These are phyloP conservation scores for Isurus oxyrinchus DNA, from an alignment of 2,113 vertebrate species.

Conservation along the genomic window DNA sequence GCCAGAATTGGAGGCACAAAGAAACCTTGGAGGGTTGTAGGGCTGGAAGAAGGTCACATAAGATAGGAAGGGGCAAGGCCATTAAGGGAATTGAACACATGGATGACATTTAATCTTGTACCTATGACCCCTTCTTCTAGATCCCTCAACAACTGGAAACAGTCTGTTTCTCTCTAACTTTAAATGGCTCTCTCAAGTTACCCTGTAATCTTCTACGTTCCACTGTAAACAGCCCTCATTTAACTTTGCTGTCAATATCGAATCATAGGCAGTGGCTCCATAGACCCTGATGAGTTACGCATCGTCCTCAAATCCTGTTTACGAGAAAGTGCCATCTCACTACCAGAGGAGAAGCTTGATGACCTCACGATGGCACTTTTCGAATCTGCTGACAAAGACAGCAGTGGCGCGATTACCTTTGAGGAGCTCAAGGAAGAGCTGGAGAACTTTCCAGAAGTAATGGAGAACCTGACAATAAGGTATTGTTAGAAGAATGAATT, in stretches of 20 bases:
- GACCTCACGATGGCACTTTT: slow-evolving; percentile 73
- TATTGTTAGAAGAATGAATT: slow-evolving; percentile 41
- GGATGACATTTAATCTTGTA: background rate
- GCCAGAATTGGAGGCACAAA: background rate
- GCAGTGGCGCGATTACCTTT: slow-evolving; percentile 79
- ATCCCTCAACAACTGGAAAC: background rate
- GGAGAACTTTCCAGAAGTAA: slow-evolving; percentile 70
- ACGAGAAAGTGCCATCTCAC: slow-evolving; percentile 71
- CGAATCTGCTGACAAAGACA: slow-evolving; percentile 70
- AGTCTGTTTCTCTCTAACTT: background rate
- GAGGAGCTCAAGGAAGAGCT: slow-evolving; percentile 75
- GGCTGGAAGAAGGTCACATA: background rate
- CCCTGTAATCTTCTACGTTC: background rate
- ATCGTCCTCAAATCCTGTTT: slow-evolving; percentile 71
- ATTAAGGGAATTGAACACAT: background rate
- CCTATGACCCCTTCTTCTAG: background rate
- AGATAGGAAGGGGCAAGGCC: background rate
- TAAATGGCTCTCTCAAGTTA: background rate
- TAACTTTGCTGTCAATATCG: background rate
- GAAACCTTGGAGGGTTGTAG: background rate
- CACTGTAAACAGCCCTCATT: background rate
- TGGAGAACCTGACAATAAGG: slow-evolving; percentile 89
- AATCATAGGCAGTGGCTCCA: slow-evolving; percentile 70
- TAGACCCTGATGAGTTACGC: slow-evolving; percentile 70
- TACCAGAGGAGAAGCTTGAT: slow-evolving; percentile 72